Percentiles rank a stretch among this genome's conserved stretches.
Evolutionary conservation across 2,113 vertebrate genomes (phyloP).

Genomic region (Leptobrachium leishanense): DNA sequence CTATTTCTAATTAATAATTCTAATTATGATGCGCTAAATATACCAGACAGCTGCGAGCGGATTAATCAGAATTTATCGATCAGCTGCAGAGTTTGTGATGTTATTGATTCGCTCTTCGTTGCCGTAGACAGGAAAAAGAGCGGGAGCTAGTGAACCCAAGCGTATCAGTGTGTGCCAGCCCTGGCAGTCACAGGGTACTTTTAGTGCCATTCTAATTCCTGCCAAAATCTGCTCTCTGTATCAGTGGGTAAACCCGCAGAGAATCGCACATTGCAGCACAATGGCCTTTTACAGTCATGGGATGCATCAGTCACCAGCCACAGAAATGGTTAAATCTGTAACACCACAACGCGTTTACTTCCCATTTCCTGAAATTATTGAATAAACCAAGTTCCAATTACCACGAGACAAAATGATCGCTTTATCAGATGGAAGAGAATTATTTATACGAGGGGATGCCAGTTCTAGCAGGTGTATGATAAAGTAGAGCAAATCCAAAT

Average conservation of each 20-base stretch:
- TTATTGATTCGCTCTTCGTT: constrained; percentile 75
- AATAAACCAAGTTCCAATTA: constrained; percentile 23
- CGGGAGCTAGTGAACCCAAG: constrained; percentile 53
- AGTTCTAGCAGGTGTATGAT: background rate
- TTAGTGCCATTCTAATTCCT: background rate
- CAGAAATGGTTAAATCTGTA: constrained; percentile 28
- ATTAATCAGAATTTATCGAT: constrained; percentile 82
- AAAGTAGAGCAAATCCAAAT: background rate
- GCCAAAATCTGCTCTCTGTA: constrained; percentile 35
- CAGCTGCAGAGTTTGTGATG: constrained; percentile 77
- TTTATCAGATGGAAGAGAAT: constrained; percentile 3
- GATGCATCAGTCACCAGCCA: constrained; percentile 14
- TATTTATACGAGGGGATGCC: background rate
- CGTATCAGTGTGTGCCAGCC: constrained; percentile 42
- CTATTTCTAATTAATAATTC: constrained; percentile 99
- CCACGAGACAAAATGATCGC: constrained; percentile 19
- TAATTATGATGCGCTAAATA: constrained; percentile 97
- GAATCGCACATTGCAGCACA: constrained; percentile 29
- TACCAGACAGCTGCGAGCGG: constrained; percentile 74
- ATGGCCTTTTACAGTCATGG: background rate
- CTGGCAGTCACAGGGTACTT: constrained; percentile 22
- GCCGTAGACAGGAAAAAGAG: constrained; percentile 63
- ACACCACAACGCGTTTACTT: constrained; percentile 10
- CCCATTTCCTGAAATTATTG: constrained; percentile 17
- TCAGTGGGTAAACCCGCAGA: constrained; percentile 34